Evolutionary conservation across 2,797 vertebrate genomes (phyloP), one percentile per base, ranked within the genome.

Genomic region (Sebastes trivittatus): DNA sequence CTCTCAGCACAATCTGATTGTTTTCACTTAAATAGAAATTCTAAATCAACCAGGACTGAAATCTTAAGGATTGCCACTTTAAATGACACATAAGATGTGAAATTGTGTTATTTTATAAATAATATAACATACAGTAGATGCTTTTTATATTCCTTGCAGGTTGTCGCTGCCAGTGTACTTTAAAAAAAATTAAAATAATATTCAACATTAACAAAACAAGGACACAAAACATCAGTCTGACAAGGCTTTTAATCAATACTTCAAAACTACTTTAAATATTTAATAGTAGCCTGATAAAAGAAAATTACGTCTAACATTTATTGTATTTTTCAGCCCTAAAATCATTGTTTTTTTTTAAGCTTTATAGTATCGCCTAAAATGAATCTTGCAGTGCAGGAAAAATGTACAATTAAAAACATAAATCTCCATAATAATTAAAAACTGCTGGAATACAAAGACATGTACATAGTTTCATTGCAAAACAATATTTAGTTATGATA

Each of bases 201-300:
- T n/a, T 52, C 3, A 22, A 38, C 18, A n/a, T 65, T 22, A 54
- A 59, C 29, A 68, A 74, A 67, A 82, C 7, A 46, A 10, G 38
- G 3, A 75, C 36, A 76, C 30, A 73, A 42, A 52, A 73, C 32
- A 18, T 46, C 49, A 36, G 71, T 73, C 14, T 71, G 69, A 78
- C 58, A 76, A 34, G 29, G 36, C 13, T 75, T 88, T 93, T 83
- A 87, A 87, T 93, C 56, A 83, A 22, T 77, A 87, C 79, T 80
- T 86, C 25, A 71, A 75, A 71, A 75, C 61, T 68, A 80, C 54
- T 81, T 82, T 89, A 87, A 85, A 87, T 89, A 87, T 77, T 85
- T 68, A 83, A 72, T 68, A 27, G 67, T 65, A 56, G 46, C 49
- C 68, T 27, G 46, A 65, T 54, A 46, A 46, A 42, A 42, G 38